phyloP scores from a whole-genome alignment of 2,797 vertebrate genomes.

The Micromesistius poutassou region DNA sequence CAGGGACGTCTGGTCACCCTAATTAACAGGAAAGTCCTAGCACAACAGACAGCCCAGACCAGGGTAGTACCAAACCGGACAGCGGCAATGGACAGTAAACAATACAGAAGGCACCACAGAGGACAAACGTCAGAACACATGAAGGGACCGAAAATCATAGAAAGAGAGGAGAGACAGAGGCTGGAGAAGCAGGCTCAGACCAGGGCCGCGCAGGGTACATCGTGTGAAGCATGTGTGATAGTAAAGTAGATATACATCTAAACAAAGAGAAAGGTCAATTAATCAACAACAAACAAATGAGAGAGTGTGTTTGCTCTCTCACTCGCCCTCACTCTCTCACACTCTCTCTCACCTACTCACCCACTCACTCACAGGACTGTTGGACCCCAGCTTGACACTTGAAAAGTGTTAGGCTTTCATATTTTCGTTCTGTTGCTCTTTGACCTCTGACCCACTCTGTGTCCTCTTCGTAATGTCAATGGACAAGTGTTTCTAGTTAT shows the following conservation, averaged over 20 bases:
- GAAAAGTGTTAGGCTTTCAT: slow-evolving; percentile 48
- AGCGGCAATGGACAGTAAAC: too few relatives aligned
- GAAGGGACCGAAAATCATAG: too few relatives aligned
- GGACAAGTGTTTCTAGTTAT: slow-evolving; percentile 20
- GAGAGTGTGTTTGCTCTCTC: slow-evolving; percentile 8
- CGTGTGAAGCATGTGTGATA: background rate
- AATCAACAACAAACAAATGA: background rate
- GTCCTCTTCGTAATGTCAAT: slow-evolving; percentile 62
- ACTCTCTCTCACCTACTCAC: background rate
- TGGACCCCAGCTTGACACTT: slow-evolving; percentile 50
- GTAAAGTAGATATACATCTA: background rate
- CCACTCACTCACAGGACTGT: background rate
- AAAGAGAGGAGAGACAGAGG: too few relatives aligned
- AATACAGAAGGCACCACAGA: too few relatives aligned
- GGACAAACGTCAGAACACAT: too few relatives aligned
- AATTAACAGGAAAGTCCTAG: too few relatives aligned
- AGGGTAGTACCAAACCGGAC: too few relatives aligned
- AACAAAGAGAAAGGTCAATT: background rate
- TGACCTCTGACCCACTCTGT: slow-evolving; percentile 48
- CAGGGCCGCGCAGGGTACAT: too few relatives aligned
- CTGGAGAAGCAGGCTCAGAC: too few relatives aligned
- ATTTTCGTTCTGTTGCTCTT: slow-evolving; percentile 50
- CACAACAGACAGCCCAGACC: too few relatives aligned
- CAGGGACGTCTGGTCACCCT: too few relatives aligned
- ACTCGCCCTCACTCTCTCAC: background rate